phyloP scores from a whole-genome alignment of 2,113 vertebrate species.

The Dipodomys spectabilis region DNA sequence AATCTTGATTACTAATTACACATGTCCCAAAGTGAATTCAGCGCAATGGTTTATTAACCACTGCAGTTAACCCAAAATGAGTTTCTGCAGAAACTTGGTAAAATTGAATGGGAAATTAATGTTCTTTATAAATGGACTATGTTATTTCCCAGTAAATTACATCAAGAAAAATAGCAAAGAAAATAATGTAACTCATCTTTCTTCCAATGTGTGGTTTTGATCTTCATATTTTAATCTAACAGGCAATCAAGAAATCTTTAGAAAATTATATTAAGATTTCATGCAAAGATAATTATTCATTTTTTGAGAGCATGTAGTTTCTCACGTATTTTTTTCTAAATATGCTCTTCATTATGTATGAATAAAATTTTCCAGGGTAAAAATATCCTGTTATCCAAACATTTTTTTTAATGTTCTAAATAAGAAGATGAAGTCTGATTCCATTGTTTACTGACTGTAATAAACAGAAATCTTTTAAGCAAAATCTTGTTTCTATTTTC shows the following conservation, averaged over 20 bases:
- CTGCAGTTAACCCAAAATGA: slow-evolving; percentile 76
- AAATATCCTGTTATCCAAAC: background rate
- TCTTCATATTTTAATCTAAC: slow-evolving; percentile 73
- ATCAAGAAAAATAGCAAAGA: slow-evolving; percentile 71
- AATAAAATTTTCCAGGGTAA: slow-evolving; percentile 46
- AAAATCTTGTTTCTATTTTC: background rate
- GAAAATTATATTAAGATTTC: slow-evolving; percentile 55
- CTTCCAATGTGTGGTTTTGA: slow-evolving; percentile 74
- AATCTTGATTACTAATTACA: slow-evolving; percentile 84
- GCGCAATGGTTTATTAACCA: slow-evolving; percentile 85
- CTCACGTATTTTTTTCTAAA: slow-evolving; percentile 23
- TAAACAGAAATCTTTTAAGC: background rate
- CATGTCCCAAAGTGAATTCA: slow-evolving; percentile 76
- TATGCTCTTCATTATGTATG: background rate
- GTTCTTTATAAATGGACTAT: slow-evolving; percentile 77
- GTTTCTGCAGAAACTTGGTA: slow-evolving; percentile 81
- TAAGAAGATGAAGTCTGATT: slow-evolving; percentile 48
- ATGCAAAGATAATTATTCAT: slow-evolving; percentile 40
- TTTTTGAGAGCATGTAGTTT: background rate
- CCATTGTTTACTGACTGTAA: background rate
- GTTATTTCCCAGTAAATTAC: slow-evolving; percentile 78
- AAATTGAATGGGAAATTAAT: slow-evolving; percentile 84
- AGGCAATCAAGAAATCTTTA: slow-evolving; percentile 55
- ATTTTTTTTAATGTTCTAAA: slow-evolving; percentile 18
- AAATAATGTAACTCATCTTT: slow-evolving; percentile 80